Evolutionary conservation across 2,888 invertebrate species (phyloP).

Genomic region (Chymomyza fuscimana): DNA sequence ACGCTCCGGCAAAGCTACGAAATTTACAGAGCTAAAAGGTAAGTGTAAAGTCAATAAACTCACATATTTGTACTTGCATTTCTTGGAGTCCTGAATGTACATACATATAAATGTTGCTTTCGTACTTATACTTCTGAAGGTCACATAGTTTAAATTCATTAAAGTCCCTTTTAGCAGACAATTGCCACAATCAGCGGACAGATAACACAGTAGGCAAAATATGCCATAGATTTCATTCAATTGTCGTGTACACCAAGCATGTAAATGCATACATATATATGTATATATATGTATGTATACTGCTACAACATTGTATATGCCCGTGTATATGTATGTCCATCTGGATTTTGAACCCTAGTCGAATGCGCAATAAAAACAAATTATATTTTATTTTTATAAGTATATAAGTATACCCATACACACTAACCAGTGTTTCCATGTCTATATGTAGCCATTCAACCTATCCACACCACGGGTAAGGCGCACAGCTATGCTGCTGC

Average conservation of each 20-base stretch:
- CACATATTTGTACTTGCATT: not conserved
- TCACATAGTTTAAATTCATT: conserved; percentile 51
- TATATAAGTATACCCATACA: not conserved
- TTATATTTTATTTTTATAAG: conserved; percentile 17
- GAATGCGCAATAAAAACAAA: conserved; percentile 41
- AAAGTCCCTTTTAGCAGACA: conserved; percentile 14
- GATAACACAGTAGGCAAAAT: conserved; percentile 12
- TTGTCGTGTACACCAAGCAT: conserved; percentile 21
- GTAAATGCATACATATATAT: not conserved
- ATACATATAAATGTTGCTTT: not conserved
- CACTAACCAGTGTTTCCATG: not conserved
- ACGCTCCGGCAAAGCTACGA: conserved; percentile 32
- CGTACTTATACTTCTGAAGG: conserved; percentile 27
- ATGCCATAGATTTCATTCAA: conserved; percentile 38
- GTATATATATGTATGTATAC: no score
- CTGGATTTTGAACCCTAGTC: not conserved
- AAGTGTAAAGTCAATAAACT: not conserved
- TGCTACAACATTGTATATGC: no score
- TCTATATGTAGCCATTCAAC: conserved; percentile 40
- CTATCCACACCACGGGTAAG: conserved; percentile 59
- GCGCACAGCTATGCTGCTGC: conserved; percentile 81
- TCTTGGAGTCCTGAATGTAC: no score
- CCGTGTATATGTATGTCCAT: not conserved
- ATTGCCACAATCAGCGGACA: conserved; percentile 17
- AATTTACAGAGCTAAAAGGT: conserved; percentile 38